A percentile compares a stretch with the other conserved stretches of the same genome.
Conservation (phyloP, 2,888 invertebrate genomes). For the Linyphia triangularis region DNA sequence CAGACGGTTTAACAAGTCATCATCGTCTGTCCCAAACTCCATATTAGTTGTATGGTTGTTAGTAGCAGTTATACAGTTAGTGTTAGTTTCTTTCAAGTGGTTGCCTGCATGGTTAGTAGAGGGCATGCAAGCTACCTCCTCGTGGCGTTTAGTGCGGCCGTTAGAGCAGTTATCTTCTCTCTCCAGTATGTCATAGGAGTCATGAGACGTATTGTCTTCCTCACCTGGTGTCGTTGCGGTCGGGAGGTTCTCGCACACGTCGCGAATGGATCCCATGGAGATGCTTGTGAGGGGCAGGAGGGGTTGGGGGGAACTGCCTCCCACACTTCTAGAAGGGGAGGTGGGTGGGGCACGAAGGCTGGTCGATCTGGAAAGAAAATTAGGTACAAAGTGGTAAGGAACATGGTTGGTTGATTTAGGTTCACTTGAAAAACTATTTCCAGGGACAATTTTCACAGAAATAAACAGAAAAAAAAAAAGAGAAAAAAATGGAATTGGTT, state of each 20-base stretch:
- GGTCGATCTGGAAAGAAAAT: conserved; percentile 49
- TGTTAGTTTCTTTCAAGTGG: not conserved
- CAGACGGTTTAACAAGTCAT: too few species aligned
- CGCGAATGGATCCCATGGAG: conserved; percentile 66
- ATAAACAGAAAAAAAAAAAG: too few species aligned
- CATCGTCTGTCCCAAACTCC: not conserved
- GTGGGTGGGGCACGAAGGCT: conserved; percentile 50
- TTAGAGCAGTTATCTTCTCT: conserved; percentile 51
- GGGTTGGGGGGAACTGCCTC: conserved; percentile 67
- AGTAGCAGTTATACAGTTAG: conserved; percentile 12
- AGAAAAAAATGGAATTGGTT: too few species aligned
- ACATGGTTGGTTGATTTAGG: too few species aligned
- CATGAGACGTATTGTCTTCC: conserved; percentile 76
- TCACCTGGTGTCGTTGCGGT: conserved; percentile 36
- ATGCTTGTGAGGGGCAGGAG: conserved; percentile 71
- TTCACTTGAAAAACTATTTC: too few species aligned
- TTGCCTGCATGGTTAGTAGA: conserved; percentile 25
- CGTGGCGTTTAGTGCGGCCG: too few species aligned
- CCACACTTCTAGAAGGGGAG: conserved; percentile 48
- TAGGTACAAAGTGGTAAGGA: too few species aligned
- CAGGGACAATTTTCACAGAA: too few species aligned
- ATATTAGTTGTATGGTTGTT: conserved; percentile 22
- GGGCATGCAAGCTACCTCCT: conserved; percentile 11
- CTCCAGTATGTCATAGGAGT: conserved; percentile 74
- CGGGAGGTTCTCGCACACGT: conserved; percentile 31